A percentile compares a stretch with the other conserved stretches of the same genome.
Evolutionary conservation across 1,140 invertebrate genomes (phyloP).

Genomic region (Lepidurus packardi): DNA sequence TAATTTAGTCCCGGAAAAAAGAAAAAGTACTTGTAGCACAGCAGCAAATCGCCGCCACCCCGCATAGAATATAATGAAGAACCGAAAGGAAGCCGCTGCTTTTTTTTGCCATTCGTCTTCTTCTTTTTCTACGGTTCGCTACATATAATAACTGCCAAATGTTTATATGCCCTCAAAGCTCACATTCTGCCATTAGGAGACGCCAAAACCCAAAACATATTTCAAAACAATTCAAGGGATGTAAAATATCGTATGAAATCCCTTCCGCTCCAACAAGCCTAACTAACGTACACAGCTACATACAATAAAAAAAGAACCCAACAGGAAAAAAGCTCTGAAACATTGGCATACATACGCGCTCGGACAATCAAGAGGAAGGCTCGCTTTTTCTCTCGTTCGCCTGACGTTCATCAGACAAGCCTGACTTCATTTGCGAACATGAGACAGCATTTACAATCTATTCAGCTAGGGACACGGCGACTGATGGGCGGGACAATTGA

Average conservation of each 20-base stretch:
- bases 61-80: not conserved
- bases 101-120: no score
- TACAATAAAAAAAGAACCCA: no score
- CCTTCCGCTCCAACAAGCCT: no score
- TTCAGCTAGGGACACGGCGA: not conserved
- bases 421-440: slow-evolving; percentile 21
- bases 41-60: not conserved
- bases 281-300: no score
- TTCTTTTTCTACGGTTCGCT: no score
- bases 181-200: no score
- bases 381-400: not conserved
- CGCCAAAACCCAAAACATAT: no score
- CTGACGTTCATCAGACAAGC: slow-evolving; percentile 10
- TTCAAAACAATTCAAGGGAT: no score
- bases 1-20: not conserved
- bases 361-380: not conserved
- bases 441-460: slow-evolving; percentile 8
- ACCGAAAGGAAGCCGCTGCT: not conserved
- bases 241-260: no score
- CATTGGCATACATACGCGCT: not conserved
- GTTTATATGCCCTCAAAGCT: no score
- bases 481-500: slow-evolving; percentile 21
- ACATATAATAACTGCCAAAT: no score
- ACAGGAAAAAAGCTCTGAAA: no score
- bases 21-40: not conserved